Evolutionary conservation across 2,888 invertebrate species (phyloP).

Genomic region (Lochmaea capreae): DNA sequence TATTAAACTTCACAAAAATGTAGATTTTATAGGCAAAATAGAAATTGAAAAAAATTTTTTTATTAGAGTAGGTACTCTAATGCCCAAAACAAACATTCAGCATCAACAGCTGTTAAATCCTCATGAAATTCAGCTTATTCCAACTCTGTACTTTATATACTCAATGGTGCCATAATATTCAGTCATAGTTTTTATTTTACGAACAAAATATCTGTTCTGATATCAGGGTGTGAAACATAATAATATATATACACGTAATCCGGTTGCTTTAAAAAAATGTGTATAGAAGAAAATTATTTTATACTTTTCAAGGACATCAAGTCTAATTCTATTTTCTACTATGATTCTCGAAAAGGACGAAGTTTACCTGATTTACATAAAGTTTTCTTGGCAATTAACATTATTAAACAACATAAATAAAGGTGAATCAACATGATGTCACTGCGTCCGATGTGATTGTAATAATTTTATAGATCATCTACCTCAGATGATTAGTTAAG

Average conservation of each 20-base stretch:
- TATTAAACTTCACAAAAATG: no score
- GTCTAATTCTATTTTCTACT: constrained; percentile 21
- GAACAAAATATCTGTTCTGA: no score
- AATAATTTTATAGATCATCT: background rate
- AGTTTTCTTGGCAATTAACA: background rate
- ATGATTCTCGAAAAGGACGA: constrained; percentile 15
- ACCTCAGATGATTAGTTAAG: background rate
- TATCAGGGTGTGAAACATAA: no score
- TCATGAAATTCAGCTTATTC: no score
- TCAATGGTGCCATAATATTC: no score
- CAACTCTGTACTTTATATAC: no score
- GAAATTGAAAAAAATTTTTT: no score
- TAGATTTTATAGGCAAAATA: no score
- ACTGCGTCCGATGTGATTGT: background rate
- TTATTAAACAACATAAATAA: constrained; percentile 21
- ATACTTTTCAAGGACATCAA: constrained; percentile 33
- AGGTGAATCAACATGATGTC: constrained; percentile 25
- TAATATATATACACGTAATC: background rate
- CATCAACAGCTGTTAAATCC: no score
- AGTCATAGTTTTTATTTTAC: no score
- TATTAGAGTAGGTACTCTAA: no score
- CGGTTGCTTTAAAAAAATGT: background rate
- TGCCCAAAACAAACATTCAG: no score
- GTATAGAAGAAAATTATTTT: background rate
- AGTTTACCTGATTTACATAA: constrained; percentile 27